Percentiles rank a stretch among this genome's conserved stretches.
Evolutionary conservation across 2,797 vertebrate species (phyloP).

Genomic region (Xenops minutus): DNA sequence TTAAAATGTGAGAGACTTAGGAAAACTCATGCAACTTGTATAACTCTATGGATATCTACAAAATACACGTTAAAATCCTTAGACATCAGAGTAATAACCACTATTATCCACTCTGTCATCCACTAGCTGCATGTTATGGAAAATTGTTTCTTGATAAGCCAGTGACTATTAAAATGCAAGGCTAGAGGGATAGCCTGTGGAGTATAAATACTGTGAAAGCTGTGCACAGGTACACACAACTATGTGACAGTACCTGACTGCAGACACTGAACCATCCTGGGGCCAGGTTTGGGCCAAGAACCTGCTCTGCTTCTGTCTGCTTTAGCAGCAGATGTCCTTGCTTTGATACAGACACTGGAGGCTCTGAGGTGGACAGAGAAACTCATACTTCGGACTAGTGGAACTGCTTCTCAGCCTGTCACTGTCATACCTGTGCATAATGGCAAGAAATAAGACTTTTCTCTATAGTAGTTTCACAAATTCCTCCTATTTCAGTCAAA

Average conservation of each 20-base stretch:
- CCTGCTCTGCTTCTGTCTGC: background rate
- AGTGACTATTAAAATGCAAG: background rate
- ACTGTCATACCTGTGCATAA: background rate
- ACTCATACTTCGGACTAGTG: background rate
- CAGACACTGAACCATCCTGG: accelerated
- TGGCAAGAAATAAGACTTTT: background rate
- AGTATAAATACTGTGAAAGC: background rate
- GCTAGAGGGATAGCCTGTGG: background rate
- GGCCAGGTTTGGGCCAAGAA: background rate
- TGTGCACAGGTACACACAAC: background rate
- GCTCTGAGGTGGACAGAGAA: background rate
- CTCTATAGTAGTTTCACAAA: background rate
- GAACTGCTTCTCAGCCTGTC: background rate
- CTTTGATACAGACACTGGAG: background rate
- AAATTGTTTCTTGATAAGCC: background rate
- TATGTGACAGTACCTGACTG: background rate
- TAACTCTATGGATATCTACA: too few species aligned
- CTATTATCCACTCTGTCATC: too few species aligned
- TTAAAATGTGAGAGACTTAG: too few species aligned
- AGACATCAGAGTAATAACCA: too few species aligned
- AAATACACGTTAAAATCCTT: too few species aligned
- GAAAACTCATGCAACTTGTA: too few species aligned
- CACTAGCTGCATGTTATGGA: background rate
- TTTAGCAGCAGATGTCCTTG: background rate
- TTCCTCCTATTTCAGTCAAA: background rate